Conservation (phyloP, 2,113 vertebrate species). For the Thamnophis sirtalis region DNA sequence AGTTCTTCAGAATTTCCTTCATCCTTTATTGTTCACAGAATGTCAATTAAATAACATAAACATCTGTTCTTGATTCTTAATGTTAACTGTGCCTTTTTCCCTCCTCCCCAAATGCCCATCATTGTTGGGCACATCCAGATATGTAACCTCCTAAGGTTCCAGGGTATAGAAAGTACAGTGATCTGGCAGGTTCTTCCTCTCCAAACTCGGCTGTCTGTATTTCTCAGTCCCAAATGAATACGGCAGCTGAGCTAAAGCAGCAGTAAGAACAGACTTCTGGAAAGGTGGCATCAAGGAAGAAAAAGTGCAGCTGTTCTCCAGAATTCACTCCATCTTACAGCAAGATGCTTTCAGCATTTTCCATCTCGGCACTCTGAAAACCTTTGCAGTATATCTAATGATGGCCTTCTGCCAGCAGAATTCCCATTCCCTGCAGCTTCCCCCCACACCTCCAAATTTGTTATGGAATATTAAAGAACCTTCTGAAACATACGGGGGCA, state of each 20-base stretch:
- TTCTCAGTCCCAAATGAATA: not conserved
- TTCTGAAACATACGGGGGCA: not conserved
- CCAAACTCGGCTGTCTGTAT: not conserved
- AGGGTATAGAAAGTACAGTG: not conserved
- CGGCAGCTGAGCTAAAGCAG: not conserved
- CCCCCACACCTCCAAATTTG: not conserved
- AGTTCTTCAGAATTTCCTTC: not conserved
- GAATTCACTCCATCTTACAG: not conserved
- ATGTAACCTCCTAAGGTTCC: not conserved
- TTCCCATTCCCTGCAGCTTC: not conserved
- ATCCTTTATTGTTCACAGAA: not conserved
- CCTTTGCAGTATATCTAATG: not conserved
- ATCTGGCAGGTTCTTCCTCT: not conserved
- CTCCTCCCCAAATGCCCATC: not conserved
- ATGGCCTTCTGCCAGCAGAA: not conserved
- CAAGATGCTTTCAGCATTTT: not conserved
- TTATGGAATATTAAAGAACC: not conserved
- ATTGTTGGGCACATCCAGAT: not conserved
- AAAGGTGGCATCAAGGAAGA: not conserved
- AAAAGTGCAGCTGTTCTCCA: not conserved
- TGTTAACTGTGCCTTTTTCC: not conserved
- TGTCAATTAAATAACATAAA: not conserved
- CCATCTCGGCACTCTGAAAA: not conserved
- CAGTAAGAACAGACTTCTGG: not conserved
- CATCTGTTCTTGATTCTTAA: slow-evolving; percentile 1